Evolutionary conservation across 2,797 vertebrate genomes (phyloP), one percentile per base, ranked within the genome.

Genomic region (Apodemus agrarius): DNA sequence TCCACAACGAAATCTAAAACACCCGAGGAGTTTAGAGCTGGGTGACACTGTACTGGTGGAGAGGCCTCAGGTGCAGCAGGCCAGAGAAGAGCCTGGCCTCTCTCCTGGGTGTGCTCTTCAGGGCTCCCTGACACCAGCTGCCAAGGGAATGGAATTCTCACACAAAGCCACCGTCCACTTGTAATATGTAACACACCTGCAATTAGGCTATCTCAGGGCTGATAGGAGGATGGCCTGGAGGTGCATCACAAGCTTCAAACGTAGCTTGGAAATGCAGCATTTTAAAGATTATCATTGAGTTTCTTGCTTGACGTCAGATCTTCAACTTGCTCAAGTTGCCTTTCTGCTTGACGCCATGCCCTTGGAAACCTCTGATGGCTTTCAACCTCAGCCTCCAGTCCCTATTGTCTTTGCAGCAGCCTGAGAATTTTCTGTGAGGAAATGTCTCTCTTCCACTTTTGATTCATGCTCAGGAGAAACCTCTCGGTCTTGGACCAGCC

Each of bases 1-100:
- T 92, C 95, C 92, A 92, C 82, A 90, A 86, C 26, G 63, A 97
- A 96, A 90, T 85, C 78, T 90, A 87, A 52, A 93, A 63, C 59
- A 21, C 86, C 54, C 69, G 22, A 88, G 86, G 72, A 84, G 61
- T 76, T 91, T 75, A 13, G 75, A 67, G 63, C 78, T 89, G 54
- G 67, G 75, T 85, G 13, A 34, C 61, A 24, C 76, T 61, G 2
- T 37, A 12, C 5, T 37, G 63, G 29, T 21, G 72, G 46, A 90
- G 72, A 61, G 31, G 80, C 34, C 49, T 83, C 37, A 34, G 63
- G 49, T 57, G 17, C 21, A 83, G 37, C 54, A 57, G 49, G 89
- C 26, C 37, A 52, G 84, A 80, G 29, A 34, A 4, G 43, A 34
- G 49, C 26, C 3, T 11, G 59, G 14, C 37, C 52, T 52, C 10